A percentile compares a stretch with the other conserved stretches of the same genome.
phyloP scores from a whole-genome alignment of 2,113 vertebrate genomes.

The Rhinolophus ferrumequinum region DNA sequence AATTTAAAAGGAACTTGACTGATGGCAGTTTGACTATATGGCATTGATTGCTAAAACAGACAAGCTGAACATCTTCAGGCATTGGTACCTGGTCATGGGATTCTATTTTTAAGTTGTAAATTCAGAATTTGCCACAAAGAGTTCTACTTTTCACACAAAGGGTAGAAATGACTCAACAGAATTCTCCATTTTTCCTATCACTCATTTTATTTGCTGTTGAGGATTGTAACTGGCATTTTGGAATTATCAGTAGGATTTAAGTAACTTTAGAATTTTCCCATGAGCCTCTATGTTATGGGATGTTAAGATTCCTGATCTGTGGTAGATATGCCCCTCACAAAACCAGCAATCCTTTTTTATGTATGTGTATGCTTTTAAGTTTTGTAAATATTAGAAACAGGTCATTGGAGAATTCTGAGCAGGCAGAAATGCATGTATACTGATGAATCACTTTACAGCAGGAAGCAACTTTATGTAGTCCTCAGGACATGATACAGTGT shows the following conservation, averaged over 20 bases:
- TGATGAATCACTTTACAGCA: background rate
- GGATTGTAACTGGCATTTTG: background rate
- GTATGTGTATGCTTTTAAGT: background rate
- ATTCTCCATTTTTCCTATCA: background rate
- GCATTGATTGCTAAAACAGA: background rate
- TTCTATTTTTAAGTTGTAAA: background rate
- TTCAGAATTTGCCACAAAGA: background rate
- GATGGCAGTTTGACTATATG: background rate
- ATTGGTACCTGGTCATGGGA: background rate
- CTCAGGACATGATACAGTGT: background rate
- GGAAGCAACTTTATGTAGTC: accelerated
- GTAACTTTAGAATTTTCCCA: background rate
- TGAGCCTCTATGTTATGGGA: background rate
- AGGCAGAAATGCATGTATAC: background rate
- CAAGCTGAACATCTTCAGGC: background rate
- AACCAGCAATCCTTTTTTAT: background rate
- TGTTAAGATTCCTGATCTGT: background rate
- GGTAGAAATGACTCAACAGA: background rate
- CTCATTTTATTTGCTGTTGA: background rate
- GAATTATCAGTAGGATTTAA: background rate
- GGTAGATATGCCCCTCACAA: background rate
- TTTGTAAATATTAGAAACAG: background rate
- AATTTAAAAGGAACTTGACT: background rate
- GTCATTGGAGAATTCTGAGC: background rate
- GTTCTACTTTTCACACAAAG: background rate